These are phyloP conservation scores for Pachyrhynchus sulphureomaculatus DNA, from an alignment of 1,140 invertebrate species.

Conservation along the genomic window DNA sequence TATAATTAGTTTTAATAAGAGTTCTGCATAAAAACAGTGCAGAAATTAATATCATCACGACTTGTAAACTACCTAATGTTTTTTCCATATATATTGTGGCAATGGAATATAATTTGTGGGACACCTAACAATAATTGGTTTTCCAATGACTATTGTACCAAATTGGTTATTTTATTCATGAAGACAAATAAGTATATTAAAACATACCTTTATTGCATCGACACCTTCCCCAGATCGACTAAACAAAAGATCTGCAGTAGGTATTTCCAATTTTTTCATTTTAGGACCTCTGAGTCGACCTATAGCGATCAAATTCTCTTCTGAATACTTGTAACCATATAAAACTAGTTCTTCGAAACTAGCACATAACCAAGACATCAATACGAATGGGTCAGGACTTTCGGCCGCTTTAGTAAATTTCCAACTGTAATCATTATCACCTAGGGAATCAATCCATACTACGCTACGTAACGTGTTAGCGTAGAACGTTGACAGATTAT, in stretches of 20 bases:
- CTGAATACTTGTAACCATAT: slow-evolving; percentile 61
- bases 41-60: too few relatives aligned
- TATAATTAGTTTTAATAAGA: too few relatives aligned
- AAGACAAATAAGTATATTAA: too few relatives aligned
- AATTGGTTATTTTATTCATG: too few relatives aligned
- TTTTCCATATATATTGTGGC: too few relatives aligned
- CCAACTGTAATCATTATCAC: slow-evolving; percentile 37
- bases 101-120: too few relatives aligned
- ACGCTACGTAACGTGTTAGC: slow-evolving; percentile 63
- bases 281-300: slow-evolving; percentile 63
- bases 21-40: too few relatives aligned
- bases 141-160: too few relatives aligned
- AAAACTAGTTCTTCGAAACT: slow-evolving; percentile 67
- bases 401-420: slow-evolving; percentile 28
- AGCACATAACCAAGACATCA: slow-evolving; percentile 74
- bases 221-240: not conserved
- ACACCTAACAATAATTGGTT: too few relatives aligned
- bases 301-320: slow-evolving; percentile 69
- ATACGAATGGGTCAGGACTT: slow-evolving; percentile 69
- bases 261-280: slow-evolving; percentile 63
- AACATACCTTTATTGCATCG: slow-evolving; percentile 4
- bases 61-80: too few relatives aligned
- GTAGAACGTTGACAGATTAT: slow-evolving; percentile 63
- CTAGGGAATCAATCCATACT: slow-evolving; percentile 67
- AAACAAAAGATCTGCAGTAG: slow-evolving; percentile 57